Evolutionary conservation across 64 coral and sea anemone genomes (phyloP), one percentile per base, ranked within the genome.

Genomic region (Montipora efflorescens): DNA sequence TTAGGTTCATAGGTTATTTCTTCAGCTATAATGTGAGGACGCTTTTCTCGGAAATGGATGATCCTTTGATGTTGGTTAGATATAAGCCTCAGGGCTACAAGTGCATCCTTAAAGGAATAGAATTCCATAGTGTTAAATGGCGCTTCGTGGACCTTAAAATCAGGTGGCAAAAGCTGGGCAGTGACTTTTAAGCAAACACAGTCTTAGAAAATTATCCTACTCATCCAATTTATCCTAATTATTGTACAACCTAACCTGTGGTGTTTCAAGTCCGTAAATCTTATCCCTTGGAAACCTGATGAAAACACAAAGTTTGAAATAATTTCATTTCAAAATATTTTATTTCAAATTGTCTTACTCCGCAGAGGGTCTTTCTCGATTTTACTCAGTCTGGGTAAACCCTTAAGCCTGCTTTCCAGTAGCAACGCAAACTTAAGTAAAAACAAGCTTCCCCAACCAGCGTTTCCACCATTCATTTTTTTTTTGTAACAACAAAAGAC

Each of bases 271-370:
- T 15, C 62, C 50, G 47, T 99, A 92, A 84, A 94, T 61, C 87
- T 94, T 99, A 74, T 94, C 97, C 57, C 94, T 96, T 3, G 95
- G 94, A 73, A 99, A 99, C 77, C 97, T 99, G 57, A 57, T 57
- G 6, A 6, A 57, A 57, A 11, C 11, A 75, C 15, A 59, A 11
- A 57, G 58, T 74, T 64, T 5, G 67, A 74, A 55, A 47, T 4
- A 10, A 7, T 14, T 19, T 5, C n/a, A 11, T 68, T 6, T 25
- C 16, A 64, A 11, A 43, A 69, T 23, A 72, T 15, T 15, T 55
- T 55, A 55, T 7, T 55, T 5, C 52, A 55, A 7, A 55, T 55
- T 5, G 52, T 55, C 52, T 10, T 10, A 10, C 5, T 55, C 52
- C 4, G 10, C 36, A 36, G 0, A 36, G 1, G 36, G 36, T 36